phyloP scores from a whole-genome alignment of 2,797 vertebrate genomes.

The Oreortyx pictus region DNA sequence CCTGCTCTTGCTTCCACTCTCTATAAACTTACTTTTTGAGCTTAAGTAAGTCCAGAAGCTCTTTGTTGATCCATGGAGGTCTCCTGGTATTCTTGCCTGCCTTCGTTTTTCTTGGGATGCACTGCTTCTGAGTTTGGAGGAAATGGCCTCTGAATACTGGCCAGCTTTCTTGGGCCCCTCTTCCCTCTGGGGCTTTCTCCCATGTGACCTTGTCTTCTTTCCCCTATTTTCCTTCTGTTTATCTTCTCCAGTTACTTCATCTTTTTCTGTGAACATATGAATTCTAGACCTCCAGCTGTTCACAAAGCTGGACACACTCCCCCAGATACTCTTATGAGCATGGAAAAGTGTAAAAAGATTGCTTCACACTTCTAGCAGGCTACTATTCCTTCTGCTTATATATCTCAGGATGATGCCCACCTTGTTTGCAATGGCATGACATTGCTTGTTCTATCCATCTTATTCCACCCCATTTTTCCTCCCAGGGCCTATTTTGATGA shows the following conservation, averaged over 20 bases:
- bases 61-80: too few species aligned
- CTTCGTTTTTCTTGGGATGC: too few species aligned
- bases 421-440: background rate
- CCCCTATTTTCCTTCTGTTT: background rate
- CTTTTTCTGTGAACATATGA: background rate
- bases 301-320: background rate
- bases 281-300: background rate
- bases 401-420: background rate
- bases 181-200: too few species aligned
- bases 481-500: background rate
- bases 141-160: too few species aligned
- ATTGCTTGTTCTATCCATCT: background rate
- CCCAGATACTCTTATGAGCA: background rate
- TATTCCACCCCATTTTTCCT: background rate
- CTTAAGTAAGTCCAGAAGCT: too few species aligned
- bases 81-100: too few species aligned
- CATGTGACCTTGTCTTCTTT: too few species aligned
- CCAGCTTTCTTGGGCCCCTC: too few species aligned
- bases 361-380: background rate
- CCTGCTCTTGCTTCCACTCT: too few species aligned
- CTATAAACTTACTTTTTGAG: too few species aligned
- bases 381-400: background rate
- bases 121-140: too few species aligned
- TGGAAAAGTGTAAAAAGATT: background rate
- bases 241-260: background rate